phyloP scores from a whole-genome alignment of 2,113 vertebrate species.

The Gymnarchus niloticus region DNA sequence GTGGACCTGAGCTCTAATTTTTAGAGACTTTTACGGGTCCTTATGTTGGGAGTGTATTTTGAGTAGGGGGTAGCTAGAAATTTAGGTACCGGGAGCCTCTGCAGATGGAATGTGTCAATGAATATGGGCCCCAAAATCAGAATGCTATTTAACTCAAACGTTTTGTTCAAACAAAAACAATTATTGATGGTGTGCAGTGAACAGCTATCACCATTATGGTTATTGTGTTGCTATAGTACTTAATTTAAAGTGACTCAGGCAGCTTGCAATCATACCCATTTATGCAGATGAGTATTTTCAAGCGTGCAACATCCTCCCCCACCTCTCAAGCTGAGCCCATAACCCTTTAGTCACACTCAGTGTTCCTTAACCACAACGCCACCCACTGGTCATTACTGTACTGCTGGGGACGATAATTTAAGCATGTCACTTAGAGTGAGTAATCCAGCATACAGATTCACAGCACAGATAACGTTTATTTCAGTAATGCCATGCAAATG shows the following conservation, averaged over 20 bases:
- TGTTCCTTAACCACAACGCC: neutral
- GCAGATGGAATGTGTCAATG: conserved; percentile 4
- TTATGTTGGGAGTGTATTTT: neutral
- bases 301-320: neutral
- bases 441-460: neutral
- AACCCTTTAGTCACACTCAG: neutral
- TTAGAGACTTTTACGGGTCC: neutral
- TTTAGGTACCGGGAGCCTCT: neutral
- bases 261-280: neutral
- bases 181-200: neutral
- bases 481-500: neutral
- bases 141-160: neutral
- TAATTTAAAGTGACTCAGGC: neutral
- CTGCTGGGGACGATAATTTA: neutral
- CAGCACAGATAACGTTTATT: neutral
- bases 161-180: neutral
- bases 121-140: neutral
- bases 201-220: neutral
- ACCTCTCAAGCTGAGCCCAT: neutral
- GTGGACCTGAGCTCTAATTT: neutral
- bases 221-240: neutral
- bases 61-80: no score
- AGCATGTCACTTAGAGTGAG: neutral
- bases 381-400: neutral
- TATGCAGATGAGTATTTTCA: neutral